Evolutionary conservation across 2,113 vertebrate genomes (phyloP).

Genomic region (Scomber scombrus): DNA sequence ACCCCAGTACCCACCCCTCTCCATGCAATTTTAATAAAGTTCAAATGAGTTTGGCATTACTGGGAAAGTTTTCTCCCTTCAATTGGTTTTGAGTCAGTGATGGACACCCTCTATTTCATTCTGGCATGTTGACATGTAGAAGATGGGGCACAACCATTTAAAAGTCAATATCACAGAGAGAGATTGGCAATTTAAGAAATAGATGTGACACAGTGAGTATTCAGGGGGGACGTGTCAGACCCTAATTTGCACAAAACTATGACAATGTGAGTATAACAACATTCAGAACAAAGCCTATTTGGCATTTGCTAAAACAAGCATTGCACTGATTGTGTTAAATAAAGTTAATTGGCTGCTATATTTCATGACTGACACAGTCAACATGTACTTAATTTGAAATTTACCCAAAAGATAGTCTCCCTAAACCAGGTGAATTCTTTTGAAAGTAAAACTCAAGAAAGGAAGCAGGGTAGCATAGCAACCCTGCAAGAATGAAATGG

Average conservation of each 20-base stretch:
- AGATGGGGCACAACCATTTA: slow-evolving; percentile 48
- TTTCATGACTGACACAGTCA: slow-evolving; percentile 42
- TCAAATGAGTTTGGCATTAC: slow-evolving; percentile 47
- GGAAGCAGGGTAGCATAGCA: slow-evolving; percentile 5
- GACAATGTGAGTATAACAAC: slow-evolving; percentile 23
- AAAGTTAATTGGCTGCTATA: slow-evolving; percentile 37
- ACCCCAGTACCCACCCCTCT: neutral
- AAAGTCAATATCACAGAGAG: slow-evolving; percentile 64
- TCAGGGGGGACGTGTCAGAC: slow-evolving; percentile 20
- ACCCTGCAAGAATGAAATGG: slow-evolving; percentile 14
- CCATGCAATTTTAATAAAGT: slow-evolving; percentile 38
- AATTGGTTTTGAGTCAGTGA: slow-evolving; percentile 34
- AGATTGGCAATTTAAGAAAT: slow-evolving; percentile 61
- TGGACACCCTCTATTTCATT: slow-evolving; percentile 47
- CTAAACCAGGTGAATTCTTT: slow-evolving; percentile 16
- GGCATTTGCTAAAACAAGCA: neutral
- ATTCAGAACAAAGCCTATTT: neutral
- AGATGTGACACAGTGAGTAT: slow-evolving; percentile 41
- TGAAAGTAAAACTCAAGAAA: slow-evolving; percentile 10
- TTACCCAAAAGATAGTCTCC: slow-evolving; percentile 13
- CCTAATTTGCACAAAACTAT: slow-evolving; percentile 29
- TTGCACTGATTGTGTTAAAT: neutral
- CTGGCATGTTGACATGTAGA: slow-evolving; percentile 42
- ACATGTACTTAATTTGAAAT: slow-evolving; percentile 22
- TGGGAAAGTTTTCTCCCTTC: slow-evolving; percentile 33